These are phyloP conservation scores for Brachyptera risi DNA, from an alignment of 2,888 invertebrate species.

Conservation along the genomic window DNA sequence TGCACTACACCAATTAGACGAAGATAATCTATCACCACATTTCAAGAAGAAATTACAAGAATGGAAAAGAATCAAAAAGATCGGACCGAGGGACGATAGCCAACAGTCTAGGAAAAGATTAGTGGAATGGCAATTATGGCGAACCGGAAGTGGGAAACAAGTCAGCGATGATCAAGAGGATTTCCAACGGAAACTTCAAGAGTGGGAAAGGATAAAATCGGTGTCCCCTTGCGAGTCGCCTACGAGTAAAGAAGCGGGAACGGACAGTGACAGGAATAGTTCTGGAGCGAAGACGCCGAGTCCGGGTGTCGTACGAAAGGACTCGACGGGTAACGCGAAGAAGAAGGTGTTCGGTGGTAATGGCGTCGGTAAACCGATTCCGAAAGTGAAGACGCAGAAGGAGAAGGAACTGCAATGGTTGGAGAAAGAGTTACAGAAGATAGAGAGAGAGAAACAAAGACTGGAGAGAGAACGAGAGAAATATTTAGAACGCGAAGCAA, in stretches of 20 bases:
- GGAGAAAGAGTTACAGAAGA: conserved; percentile 55
- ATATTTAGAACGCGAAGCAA: conserved; percentile 60
- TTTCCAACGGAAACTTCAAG: conserved; percentile 48
- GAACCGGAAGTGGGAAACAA: conserved; percentile 29
- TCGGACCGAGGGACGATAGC: conserved; percentile 34
- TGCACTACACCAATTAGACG: conserved; percentile 40
- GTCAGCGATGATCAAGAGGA: conserved; percentile 42
- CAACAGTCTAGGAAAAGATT: conserved; percentile 46
- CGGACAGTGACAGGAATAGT: conserved; percentile 19
- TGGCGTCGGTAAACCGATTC: conserved; percentile 38
- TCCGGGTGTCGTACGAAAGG: conserved; percentile 39
- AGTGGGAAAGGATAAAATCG: conserved; percentile 77
- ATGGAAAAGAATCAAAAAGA: conserved; percentile 73
- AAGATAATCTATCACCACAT: conserved; percentile 71
- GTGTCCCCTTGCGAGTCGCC: conserved; percentile 53
- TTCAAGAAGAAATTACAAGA: conserved; percentile 80
- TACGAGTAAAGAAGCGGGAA: conserved; percentile 36
- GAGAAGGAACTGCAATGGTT: conserved; percentile 55
- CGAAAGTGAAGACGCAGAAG: conserved; percentile 42
- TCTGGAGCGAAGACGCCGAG: conserved; percentile 45
- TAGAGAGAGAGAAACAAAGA: conserved; percentile 58
- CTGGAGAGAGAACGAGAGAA: conserved; percentile 59
- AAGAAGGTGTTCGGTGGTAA: conserved; percentile 35
- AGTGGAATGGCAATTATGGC: conserved; percentile 50
- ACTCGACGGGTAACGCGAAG: conserved; percentile 39